These are phyloP conservation scores for Etheostoma spectabile DNA, from an alignment of 2,113 vertebrate genomes.

Conservation along the genomic window DNA sequence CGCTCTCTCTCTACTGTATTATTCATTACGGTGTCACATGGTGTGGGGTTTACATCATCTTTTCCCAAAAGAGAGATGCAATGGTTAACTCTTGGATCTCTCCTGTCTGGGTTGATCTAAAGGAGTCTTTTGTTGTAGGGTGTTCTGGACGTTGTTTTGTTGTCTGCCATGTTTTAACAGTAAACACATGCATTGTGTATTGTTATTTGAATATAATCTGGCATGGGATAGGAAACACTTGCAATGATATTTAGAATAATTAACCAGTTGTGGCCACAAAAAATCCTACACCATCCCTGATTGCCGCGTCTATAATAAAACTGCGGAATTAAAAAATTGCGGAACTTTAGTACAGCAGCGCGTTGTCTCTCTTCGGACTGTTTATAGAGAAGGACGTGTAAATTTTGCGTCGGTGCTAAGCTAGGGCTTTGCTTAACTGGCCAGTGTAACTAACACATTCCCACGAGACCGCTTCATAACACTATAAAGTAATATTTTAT, in stretches of 20 bases:
- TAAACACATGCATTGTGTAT: not conserved
- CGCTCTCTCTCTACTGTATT: conserved; percentile 77
- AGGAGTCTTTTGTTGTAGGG: conserved; percentile 52
- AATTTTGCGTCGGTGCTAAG: not conserved
- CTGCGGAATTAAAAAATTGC: conserved; percentile 66
- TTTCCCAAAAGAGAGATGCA: conserved; percentile 83
- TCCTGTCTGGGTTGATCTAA: conserved; percentile 42
- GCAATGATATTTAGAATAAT: not conserved
- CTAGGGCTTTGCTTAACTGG: fast-evolving
- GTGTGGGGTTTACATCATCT: conserved; percentile 89
- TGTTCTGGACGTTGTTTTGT: conserved; percentile 27
- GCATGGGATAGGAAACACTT: not conserved
- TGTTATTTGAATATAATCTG: not conserved
- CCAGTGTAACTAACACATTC: fast-evolving
- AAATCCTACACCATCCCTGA: not conserved
- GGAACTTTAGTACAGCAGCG: conserved; percentile 42
- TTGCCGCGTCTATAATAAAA: conserved; percentile 36
- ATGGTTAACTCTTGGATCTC: conserved; percentile 82
- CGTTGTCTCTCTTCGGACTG: conserved; percentile 59
- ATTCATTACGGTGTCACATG: conserved; percentile 89
- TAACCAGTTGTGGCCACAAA: not conserved
- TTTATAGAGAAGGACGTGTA: conserved; percentile 56
- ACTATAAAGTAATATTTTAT: not conserved
- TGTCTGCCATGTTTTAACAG: not conserved
- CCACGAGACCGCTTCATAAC: fast-evolving